These are phyloP conservation scores for Ephydatia muelleri DNA, from an alignment of 37 sponge, comb jelly and placozoan species.

Conservation along the genomic window DNA sequence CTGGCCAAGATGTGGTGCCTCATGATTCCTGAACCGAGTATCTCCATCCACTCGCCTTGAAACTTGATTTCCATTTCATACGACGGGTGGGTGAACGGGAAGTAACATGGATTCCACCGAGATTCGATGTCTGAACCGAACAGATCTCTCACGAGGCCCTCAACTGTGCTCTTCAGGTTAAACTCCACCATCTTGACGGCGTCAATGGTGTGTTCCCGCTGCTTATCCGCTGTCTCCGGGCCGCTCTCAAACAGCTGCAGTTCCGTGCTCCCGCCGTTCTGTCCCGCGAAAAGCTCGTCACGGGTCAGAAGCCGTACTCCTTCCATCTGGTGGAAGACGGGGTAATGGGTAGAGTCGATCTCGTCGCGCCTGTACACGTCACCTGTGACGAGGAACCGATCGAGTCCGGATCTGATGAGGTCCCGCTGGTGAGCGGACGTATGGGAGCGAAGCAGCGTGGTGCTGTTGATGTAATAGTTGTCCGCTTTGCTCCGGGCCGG, in stretches of 20 bases:
- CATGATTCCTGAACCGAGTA: constrained; percentile 94
- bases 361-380: constrained; percentile 95
- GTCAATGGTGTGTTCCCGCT: constrained; percentile 75
- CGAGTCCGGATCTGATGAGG: constrained; percentile 80
- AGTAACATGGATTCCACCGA: constrained; percentile 73
- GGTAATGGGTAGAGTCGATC: constrained; percentile 94
- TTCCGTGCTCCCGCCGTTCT: neutral
- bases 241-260: constrained; percentile 49
- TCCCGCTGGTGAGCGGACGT: constrained; percentile 95
- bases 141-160: constrained; percentile 65
- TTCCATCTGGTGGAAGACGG: constrained; percentile 98
- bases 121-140: constrained; percentile 74
- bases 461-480: constrained; percentile 87
- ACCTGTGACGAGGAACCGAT: constrained; percentile 90
- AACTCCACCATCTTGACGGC: constrained; percentile 72
- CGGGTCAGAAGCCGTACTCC: constrained; percentile 83
- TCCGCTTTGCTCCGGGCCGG: constrained; percentile 71
- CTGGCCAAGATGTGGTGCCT: constrained; percentile 63
- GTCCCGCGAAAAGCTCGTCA: constrained; percentile 61
- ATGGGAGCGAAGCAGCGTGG: constrained; percentile 80
- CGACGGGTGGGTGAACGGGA: constrained; percentile 97
- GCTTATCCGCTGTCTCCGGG: constrained; percentile 62
- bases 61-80: constrained; percentile 91
- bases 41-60: constrained; percentile 90
- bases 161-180: constrained; percentile 68